Evolutionary conservation across 2,113 vertebrate species (phyloP), one percentile per base, ranked within the genome.

Genomic region (Melanocharis versteri): DNA sequence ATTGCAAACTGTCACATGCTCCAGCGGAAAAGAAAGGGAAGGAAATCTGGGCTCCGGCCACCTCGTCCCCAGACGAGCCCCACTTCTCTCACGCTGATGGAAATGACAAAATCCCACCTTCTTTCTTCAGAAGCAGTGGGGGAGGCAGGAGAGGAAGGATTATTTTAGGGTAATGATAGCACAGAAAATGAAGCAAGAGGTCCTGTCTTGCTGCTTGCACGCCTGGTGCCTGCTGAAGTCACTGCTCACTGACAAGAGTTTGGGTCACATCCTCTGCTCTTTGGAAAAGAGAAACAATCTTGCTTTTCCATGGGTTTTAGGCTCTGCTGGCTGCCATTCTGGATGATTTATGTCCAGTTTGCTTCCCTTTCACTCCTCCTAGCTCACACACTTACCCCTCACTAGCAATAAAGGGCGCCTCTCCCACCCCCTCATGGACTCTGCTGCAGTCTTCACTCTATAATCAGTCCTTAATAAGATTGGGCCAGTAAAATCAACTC

Each of bases 381-480:
- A 27, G 66, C 81, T 93, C 6, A 0, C 77, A 57, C 50, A 57
- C 3, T 8, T 42, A 87, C 84, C 93, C 88, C 95, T 92, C 37
- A 4, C 81, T 60, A 91, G 90, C 94, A 92, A 79, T 96, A 97
- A 97, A 97, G 90, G 89, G 83, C 94, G 81, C 57, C 71, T 97
- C 73, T 95, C 79, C 85, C 60, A 6, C 81, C 79, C 77, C 92
- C 84, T 96, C 88, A 72, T 86, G 95, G 93, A 83, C 95, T 96
- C 80, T 6, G 68, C 79, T 84, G 85, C 76, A 85, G 78, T 66
- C 77, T 60, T 94, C 89, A 93, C 81, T 97, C 92, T 47, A 72
- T 97, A 97, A 97, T 97, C 96, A 96, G 91, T 94, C 94, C 93
- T 66, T 97, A 97, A 97, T 96, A 97, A 96, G 96, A 97, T 97